A percentile compares a stretch with the other conserved stretches of the same genome.
phyloP scores from a whole-genome alignment of 53 echinoderm and acorn worm species.

The Pentamera pediparva region DNA sequence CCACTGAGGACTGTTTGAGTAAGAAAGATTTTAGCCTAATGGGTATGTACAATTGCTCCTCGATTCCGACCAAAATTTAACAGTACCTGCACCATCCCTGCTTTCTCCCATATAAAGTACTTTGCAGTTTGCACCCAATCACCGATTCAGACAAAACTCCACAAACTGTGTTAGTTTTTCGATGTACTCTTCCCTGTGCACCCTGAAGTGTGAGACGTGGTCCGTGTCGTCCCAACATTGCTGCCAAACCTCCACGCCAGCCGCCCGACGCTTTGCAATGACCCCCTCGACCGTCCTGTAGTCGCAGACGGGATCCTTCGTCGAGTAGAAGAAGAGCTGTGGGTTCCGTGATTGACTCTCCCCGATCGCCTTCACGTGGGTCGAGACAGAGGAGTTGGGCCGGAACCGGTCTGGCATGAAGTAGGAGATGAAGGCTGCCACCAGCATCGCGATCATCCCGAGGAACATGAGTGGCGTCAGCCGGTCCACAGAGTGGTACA shows the following conservation, averaged over 20 bases:
- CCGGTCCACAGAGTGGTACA: conserved; percentile 26
- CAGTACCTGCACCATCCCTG: no score
- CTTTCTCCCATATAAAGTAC: no score
- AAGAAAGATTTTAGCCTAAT: no score
- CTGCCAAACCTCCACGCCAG: conserved; percentile 55
- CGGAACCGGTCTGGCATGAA: conserved; percentile 31
- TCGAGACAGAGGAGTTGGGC: background rate
- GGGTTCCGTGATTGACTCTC: conserved; percentile 54
- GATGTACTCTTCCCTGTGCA: conserved; percentile 66
- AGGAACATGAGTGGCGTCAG: conserved; percentile 32
- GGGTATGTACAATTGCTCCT: no score
- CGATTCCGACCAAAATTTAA: no score
- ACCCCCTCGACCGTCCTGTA: conserved; percentile 51
- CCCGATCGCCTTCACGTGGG: conserved; percentile 40
- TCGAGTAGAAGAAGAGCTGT: conserved; percentile 79
- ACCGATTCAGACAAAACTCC: conserved; percentile 2
- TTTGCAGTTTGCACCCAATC: no score
- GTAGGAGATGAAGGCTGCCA: conserved; percentile 24
- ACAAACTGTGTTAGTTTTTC: conserved; percentile 59
- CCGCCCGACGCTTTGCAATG: conserved; percentile 51
- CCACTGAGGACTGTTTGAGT: no score
- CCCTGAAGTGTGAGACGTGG: conserved; percentile 63
- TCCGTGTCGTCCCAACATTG: conserved; percentile 70
- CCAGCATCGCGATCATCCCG: conserved; percentile 19
- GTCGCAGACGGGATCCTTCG: conserved; percentile 52